Percentiles rank a stretch among this genome's conserved stretches.
phyloP scores from a whole-genome alignment of 2,888 invertebrate species.

The Nomada fucata region DNA sequence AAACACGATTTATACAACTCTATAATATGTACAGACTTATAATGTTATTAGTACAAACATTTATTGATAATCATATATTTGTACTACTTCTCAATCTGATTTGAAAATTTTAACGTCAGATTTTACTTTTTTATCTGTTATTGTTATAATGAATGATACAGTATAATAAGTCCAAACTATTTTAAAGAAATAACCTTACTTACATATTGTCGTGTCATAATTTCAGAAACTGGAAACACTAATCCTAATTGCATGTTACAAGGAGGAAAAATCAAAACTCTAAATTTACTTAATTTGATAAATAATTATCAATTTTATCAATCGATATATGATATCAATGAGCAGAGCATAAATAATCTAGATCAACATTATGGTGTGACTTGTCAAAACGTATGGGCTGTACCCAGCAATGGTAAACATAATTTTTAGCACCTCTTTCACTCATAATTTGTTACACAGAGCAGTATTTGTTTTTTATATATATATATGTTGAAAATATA shows the following conservation, averaged over 20 bases:
- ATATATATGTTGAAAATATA: not conserved
- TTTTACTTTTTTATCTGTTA: not conserved
- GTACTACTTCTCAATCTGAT: no score
- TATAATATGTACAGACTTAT: not conserved
- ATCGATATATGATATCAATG: conserved; percentile 45
- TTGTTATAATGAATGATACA: not conserved
- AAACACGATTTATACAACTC: not conserved
- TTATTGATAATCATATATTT: not conserved
- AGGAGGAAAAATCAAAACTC: conserved; percentile 40
- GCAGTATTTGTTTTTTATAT: not conserved
- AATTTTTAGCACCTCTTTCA: conserved; percentile 21
- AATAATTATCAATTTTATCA: conserved; percentile 57
- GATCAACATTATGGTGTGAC: conserved; percentile 76
- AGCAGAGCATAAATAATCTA: conserved; percentile 56
- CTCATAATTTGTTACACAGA: not conserved
- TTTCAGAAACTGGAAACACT: conserved; percentile 68
- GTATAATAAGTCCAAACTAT: not conserved
- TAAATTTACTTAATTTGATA: conserved; percentile 44
- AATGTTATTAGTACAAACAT: not conserved
- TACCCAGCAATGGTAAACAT: conserved; percentile 77
- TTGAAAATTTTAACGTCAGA: no score
- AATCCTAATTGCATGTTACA: conserved; percentile 46
- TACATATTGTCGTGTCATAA: conserved; percentile 27
- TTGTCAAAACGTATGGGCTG: conserved; percentile 65
- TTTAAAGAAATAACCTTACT: not conserved